Conservation (phyloP, 2,113 vertebrate genomes). For the Ctenodactylus gundi region DNA sequence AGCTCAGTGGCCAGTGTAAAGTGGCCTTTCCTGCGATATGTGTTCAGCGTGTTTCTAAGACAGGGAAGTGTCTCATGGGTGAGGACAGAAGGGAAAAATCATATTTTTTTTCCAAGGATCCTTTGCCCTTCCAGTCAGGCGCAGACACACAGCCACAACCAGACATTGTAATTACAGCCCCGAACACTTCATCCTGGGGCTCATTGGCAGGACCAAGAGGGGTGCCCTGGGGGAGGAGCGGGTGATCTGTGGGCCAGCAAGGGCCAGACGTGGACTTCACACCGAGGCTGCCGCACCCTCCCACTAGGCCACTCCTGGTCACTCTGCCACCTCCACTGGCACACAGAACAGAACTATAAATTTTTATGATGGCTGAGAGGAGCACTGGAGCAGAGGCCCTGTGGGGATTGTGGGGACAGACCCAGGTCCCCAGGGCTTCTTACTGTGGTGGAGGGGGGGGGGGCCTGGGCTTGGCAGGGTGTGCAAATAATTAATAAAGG, state of each 20-base stretch:
- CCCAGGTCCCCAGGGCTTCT: background rate
- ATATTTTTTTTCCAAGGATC: background rate
- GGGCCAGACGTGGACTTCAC: background rate
- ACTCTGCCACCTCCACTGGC: background rate
- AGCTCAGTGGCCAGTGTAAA: background rate
- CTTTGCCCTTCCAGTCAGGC: background rate
- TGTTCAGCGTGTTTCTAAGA: background rate
- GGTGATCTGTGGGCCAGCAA: background rate
- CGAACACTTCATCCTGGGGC: background rate
- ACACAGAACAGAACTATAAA: background rate
- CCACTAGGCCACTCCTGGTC: background rate
- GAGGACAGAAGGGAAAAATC: background rate
- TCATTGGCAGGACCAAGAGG: too few species aligned
- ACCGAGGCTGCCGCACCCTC: background rate
- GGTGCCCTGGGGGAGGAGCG: background rate
- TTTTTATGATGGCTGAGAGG: background rate
- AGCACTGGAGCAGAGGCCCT: background rate
- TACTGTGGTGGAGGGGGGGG: background rate
- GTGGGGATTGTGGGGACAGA: background rate
- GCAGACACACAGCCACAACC: background rate
- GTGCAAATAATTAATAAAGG: fast-evolving
- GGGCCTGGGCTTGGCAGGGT: background rate
- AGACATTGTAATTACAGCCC: background rate
- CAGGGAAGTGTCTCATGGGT: background rate
- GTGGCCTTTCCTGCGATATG: background rate